phyloP scores from a whole-genome alignment of 2,888 invertebrate genomes.

The Ophioninae sp. region DNA sequence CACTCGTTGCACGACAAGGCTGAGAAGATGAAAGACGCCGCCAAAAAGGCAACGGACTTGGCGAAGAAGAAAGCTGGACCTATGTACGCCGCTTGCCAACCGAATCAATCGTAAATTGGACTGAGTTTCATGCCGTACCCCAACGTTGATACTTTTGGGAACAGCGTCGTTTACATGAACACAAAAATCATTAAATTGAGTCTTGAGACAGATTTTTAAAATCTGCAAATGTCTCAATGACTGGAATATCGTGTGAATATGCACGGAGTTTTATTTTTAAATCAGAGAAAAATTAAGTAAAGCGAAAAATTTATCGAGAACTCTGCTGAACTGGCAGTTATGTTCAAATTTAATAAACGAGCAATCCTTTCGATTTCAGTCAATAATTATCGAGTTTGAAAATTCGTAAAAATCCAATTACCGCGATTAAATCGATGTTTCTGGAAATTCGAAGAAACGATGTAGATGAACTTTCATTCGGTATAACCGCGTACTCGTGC shows the following conservation, averaged over 20 bases:
- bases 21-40: conserved; percentile 89
- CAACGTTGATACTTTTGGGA: neutral
- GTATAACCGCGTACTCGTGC: neutral
- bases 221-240: conserved; percentile 7
- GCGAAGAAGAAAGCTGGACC: conserved; percentile 85
- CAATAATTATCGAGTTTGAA: neutral
- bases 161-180: neutral
- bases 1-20: conserved; percentile 78
- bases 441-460: neutral
- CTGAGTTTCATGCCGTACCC: neutral
- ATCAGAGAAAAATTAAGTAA: neutral
- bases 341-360: neutral
- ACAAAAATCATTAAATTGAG: conserved; percentile 3
- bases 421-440: neutral
- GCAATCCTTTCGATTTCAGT: neutral
- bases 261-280: neutral
- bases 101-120: conserved; percentile 75
- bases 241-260: conserved; percentile 5
- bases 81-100: conserved; percentile 78
- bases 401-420: neutral
- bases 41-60: conserved; percentile 90
- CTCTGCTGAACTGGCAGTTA: conserved; percentile 12
- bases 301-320: conserved; percentile 2
- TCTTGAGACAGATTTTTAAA: neutral
- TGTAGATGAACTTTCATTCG: neutral